phyloP scores from a whole-genome alignment of 2,797 vertebrate species.

The Sus cebifrons region DNA sequence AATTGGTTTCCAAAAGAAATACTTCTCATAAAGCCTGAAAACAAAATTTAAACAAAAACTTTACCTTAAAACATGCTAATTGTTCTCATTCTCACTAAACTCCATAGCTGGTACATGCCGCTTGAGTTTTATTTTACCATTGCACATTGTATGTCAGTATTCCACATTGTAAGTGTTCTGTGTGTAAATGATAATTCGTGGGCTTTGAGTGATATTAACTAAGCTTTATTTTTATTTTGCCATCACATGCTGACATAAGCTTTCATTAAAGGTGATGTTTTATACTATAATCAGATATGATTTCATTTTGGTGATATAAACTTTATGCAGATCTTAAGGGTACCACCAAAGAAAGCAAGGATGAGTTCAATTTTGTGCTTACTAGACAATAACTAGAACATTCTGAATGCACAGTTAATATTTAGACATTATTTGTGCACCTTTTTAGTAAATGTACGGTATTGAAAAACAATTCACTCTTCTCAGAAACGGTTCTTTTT shows the following conservation, averaged over 20 bases:
- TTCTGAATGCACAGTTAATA: constrained; percentile 28
- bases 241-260: background rate
- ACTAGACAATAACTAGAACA: constrained; percentile 37
- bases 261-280: constrained; percentile 27
- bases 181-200: background rate
- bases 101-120: background rate
- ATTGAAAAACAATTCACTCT: constrained; percentile 38
- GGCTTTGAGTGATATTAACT: background rate
- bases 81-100: constrained; percentile 6
- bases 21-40: background rate
- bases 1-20: constrained; percentile 6
- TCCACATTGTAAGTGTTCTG: too few species aligned
- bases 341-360: constrained; percentile 44
- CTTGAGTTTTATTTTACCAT: background rate
- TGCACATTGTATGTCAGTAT: background rate
- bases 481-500: constrained; percentile 68
- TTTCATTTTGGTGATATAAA: background rate
- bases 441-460: constrained; percentile 55
- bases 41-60: constrained; percentile 24
- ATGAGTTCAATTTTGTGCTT: constrained; percentile 52
- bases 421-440: constrained; percentile 19
- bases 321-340: constrained; percentile 37
- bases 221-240: constrained; percentile 33
- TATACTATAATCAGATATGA: too few species aligned
- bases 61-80: background rate